These are phyloP conservation scores for Hecatera dysodea DNA, from an alignment of 2,888 invertebrate species.

Conservation along the genomic window DNA sequence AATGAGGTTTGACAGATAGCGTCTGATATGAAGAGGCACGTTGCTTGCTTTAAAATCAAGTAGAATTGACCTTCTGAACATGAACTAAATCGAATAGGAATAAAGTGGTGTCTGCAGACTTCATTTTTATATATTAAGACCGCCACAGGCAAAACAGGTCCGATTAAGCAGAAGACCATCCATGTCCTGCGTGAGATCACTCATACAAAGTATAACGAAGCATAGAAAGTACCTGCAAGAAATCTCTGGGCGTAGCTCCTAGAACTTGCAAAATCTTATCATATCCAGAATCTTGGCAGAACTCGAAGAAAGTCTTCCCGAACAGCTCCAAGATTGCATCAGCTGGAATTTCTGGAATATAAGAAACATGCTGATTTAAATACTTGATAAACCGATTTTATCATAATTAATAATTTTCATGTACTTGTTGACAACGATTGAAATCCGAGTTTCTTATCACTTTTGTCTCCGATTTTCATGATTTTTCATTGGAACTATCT, in stretches of 20 bases:
- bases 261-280: conserved; percentile 98
- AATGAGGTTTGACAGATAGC: no score
- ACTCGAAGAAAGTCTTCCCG: conserved; percentile 98
- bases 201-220: not conserved
- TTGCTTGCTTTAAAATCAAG: no score
- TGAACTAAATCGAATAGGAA: not conserved
- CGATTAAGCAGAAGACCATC: no score
- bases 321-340: conserved; percentile 97
- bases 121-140: no score
- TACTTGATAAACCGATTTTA: not conserved
- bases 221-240: conserved; percentile 93
- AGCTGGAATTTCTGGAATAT: conserved; percentile 95
- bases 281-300: conserved; percentile 99
- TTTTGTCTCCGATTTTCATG: not conserved
- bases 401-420: not conserved
- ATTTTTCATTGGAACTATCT: no score
- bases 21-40: no score
- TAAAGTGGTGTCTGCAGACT: not conserved
- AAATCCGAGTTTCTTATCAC: not conserved
- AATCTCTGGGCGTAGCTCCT: conserved; percentile 98
- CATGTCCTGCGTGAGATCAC: no score
- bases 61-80: no score
- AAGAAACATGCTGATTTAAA: not conserved
- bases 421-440: not conserved
- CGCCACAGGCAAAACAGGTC: no score